These are phyloP conservation scores for Mesitornis unicolor DNA, from an alignment of 2,113 vertebrate species.

Conservation along the genomic window DNA sequence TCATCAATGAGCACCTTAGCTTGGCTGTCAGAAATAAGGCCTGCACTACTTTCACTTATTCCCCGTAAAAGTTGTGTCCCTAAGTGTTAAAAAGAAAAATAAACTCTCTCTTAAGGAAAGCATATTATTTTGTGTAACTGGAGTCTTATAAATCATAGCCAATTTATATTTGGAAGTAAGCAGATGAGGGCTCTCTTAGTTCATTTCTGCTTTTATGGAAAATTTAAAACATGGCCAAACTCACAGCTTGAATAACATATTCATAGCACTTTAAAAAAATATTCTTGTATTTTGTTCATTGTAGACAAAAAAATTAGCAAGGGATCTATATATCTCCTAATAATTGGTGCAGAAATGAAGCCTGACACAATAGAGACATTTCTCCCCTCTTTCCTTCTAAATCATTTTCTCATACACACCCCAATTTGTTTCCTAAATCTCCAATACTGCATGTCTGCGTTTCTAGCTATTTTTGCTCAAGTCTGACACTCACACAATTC, in stretches of 20 bases:
- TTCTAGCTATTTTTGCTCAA: neutral
- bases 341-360: neutral
- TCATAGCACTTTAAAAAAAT: neutral
- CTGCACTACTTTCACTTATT: neutral
- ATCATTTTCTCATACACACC: neutral
- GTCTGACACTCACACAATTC: neutral
- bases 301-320: neutral
- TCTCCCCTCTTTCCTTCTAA: neutral
- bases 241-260: constrained; percentile 45
- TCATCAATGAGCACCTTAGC: neutral
- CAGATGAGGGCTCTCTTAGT: neutral
- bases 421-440: neutral
- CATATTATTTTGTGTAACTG: neutral
- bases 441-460: neutral
- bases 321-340: neutral
- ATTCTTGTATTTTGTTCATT: neutral
- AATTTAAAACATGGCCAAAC: constrained; percentile 31
- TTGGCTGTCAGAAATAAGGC: neutral
- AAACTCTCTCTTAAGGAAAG: neutral
- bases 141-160: constrained; percentile 7
- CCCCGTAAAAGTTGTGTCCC: neutral
- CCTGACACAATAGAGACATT: neutral
- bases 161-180: constrained; percentile 44
- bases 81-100: neutral
- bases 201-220: constrained; percentile 34